Percentiles rank a stretch among this genome's conserved stretches.
phyloP scores from a whole-genome alignment of 1,140 invertebrate species.

The Diorhabda carinulata region DNA sequence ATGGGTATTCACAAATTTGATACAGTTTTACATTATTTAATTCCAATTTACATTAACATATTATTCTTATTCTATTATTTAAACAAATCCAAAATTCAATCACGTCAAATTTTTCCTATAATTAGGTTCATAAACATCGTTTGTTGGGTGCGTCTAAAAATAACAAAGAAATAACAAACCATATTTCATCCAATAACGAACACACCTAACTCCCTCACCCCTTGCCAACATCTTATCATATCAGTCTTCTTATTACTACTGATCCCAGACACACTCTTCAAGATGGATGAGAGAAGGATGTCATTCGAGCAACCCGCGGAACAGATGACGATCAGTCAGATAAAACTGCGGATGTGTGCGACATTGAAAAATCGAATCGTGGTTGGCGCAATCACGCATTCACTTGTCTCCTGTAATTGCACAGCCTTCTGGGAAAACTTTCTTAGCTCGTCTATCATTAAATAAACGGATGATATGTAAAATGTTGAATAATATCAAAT shows the following conservation, averaged over 20 bases:
- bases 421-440: background rate
- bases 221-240: background rate
- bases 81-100: too few relatives aligned
- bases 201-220: background rate
- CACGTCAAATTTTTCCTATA: too few relatives aligned
- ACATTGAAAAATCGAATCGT: conserved; percentile 31
- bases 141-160: too few relatives aligned
- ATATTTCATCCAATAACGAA: conserved; percentile 2
- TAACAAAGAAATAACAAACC: background rate
- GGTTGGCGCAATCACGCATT: conserved; percentile 21
- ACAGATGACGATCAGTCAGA: conserved; percentile 35
- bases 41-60: too few relatives aligned
- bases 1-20: too few relatives aligned
- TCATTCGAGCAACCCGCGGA: conserved; percentile 29
- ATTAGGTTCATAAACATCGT: too few relatives aligned
- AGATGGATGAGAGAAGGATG: conserved; percentile 39
- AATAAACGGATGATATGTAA: background rate
- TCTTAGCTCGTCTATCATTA: background rate
- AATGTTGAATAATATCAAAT: background rate
- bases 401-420: conserved; percentile 19
- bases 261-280: conserved; percentile 13
- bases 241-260: conserved; percentile 1
- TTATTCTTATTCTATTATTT: too few relatives aligned
- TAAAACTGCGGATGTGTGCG: conserved; percentile 25
- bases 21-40: too few relatives aligned